Conservation (phyloP, 2,113 vertebrate species). For the Gasterosteus aculeatus region DNA sequence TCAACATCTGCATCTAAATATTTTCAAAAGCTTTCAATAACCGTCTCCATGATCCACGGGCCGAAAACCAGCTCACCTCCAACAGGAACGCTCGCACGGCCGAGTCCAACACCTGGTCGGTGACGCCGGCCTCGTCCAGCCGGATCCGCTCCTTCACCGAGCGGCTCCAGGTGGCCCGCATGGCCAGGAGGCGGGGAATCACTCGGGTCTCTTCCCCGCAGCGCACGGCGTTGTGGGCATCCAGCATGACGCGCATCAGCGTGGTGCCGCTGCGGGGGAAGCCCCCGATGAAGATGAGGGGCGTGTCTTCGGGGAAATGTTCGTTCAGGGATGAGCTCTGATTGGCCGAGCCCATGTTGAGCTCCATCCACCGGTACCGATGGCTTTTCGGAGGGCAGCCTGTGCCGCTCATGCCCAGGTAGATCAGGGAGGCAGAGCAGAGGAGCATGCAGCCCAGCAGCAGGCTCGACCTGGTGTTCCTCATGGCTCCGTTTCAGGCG, state of each 20-base stretch:
- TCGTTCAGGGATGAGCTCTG: conserved; percentile 37
- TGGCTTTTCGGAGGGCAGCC: conserved; percentile 90
- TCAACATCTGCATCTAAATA: not conserved
- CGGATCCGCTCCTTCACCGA: conserved; percentile 92
- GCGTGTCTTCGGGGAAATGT: conserved; percentile 87
- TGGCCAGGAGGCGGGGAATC: conserved; percentile 89
- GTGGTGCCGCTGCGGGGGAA: conserved; percentile 94
- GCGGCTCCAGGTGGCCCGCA: conserved; percentile 93
- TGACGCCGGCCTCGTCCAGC: conserved; percentile 92
- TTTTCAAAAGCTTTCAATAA: not conserved
- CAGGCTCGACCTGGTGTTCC: conserved; percentile 68
- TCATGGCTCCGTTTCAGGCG: conserved; percentile 54
- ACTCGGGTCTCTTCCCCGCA: conserved; percentile 94
- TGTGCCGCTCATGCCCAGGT: conserved; percentile 89
- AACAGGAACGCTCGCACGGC: conserved; percentile 89
- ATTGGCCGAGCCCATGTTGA: conserved; percentile 69
- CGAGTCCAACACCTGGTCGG: conserved; percentile 91
- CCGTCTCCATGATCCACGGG: not conserved
- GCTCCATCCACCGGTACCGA: conserved; percentile 70
- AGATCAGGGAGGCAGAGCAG: conserved; percentile 90
- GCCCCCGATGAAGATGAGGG: conserved; percentile 93
- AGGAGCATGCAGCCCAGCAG: conserved; percentile 88
- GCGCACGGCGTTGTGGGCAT: conserved; percentile 88
- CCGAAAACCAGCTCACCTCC: conserved; percentile 61
- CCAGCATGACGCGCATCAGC: conserved; percentile 93